phyloP scores from a whole-genome alignment of 2,888 invertebrate genomes.

The Andrena trimmerana region DNA sequence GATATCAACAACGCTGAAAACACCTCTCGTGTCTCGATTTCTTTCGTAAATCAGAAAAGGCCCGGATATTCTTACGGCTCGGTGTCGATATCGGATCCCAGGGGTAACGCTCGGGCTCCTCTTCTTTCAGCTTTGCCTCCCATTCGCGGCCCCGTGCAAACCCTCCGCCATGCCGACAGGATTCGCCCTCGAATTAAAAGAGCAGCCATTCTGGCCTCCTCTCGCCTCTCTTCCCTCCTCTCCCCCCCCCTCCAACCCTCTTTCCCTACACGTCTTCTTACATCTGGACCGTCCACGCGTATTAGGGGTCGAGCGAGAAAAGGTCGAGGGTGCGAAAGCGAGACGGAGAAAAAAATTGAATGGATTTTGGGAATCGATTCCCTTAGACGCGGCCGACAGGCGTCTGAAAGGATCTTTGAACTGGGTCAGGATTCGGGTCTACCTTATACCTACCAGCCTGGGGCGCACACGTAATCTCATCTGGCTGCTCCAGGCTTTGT shows the following conservation, averaged over 20 bases:
- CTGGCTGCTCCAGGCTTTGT: neutral
- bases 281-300: conserved; percentile 44
- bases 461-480: neutral
- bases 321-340: conserved; percentile 31
- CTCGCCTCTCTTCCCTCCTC: neutral
- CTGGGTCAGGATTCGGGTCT: conserved; percentile 47
- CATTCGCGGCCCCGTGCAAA: conserved; percentile 39
- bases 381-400: neutral
- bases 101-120: conserved; percentile 52
- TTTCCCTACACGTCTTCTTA: conserved; percentile 18
- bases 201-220: conserved; percentile 66
- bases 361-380: conserved; percentile 55
- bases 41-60: conserved; percentile 74
- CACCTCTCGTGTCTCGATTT: conserved; percentile 68
- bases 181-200: conserved; percentile 77
- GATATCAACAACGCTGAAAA: conserved; percentile 59
- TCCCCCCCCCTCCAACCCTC: neutral
- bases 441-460: neutral
- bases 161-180: conserved; percentile 49
- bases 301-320: conserved; percentile 43
- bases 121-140: conserved; percentile 19
- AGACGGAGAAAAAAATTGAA: conserved; percentile 47
- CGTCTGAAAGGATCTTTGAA: conserved; percentile 25
- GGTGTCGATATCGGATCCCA: conserved; percentile 75
- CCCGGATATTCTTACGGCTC: conserved; percentile 71